These are phyloP conservation scores for Limnephilus marmoratus DNA, from an alignment of 2,888 invertebrate species.

Conservation along the genomic window DNA sequence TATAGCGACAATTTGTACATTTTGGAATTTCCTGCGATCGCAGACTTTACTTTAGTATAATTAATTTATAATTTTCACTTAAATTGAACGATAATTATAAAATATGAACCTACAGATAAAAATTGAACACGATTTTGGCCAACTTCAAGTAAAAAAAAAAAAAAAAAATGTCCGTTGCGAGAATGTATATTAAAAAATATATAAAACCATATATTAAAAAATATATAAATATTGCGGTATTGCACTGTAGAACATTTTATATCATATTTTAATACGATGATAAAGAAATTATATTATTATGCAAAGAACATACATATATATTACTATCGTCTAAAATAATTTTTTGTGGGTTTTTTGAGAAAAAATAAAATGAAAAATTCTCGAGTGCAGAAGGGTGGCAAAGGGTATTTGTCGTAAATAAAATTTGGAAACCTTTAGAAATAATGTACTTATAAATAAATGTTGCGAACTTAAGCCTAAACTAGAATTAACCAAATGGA, in stretches of 20 bases:
- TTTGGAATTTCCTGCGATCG: slow-evolving; percentile 30
- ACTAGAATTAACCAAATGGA: slow-evolving; percentile 43
- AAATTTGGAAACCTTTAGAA: slow-evolving; percentile 31
- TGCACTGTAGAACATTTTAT: slow-evolving; percentile 43
- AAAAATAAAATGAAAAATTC: background rate
- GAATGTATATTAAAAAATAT: slow-evolving; percentile 13
- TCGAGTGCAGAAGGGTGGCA: background rate
- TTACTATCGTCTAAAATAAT: slow-evolving; percentile 17
- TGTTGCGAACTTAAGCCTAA: slow-evolving; percentile 40
- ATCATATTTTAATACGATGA: slow-evolving; percentile 41
- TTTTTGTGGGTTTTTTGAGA: background rate
- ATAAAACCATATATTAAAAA: slow-evolving; percentile 37
- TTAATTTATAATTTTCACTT: slow-evolving; percentile 7
- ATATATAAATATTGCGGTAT: slow-evolving; percentile 34
- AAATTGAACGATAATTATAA: slow-evolving; percentile 11
- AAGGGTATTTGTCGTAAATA: background rate
- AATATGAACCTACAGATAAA: slow-evolving; percentile 11
- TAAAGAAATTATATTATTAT: slow-evolving; percentile 22
- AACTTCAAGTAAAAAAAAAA: slow-evolving; percentile 5
- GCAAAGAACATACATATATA: background rate
- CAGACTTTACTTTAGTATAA: slow-evolving; percentile 12
- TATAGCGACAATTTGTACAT: slow-evolving; percentile 48
- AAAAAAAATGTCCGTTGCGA: background rate
- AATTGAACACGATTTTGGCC: slow-evolving; percentile 34
- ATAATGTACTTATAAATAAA: slow-evolving; percentile 36